Percentiles rank a stretch among this genome's conserved stretches.
Conservation (phyloP, 2,888 invertebrate genomes). For the Elysia crispata region DNA sequence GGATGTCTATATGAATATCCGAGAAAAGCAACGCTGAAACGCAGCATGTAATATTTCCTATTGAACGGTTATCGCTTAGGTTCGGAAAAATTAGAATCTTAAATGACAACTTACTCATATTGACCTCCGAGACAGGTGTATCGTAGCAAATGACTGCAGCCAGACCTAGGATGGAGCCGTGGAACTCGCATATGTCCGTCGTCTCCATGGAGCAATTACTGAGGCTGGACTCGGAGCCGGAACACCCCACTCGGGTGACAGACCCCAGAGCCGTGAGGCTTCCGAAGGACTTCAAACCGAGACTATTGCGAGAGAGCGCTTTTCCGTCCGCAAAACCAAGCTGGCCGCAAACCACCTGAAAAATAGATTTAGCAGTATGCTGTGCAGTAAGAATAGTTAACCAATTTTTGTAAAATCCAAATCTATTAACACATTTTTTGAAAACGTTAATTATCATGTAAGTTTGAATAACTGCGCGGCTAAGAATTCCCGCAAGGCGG, state of each 20-base stretch:
- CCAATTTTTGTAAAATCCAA: no score
- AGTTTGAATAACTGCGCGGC: no score
- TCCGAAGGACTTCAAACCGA: slow-evolving; percentile 36
- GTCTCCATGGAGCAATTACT: slow-evolving; percentile 33
- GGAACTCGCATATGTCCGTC: neutral
- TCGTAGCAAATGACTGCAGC: slow-evolving; percentile 63
- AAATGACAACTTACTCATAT: slow-evolving; percentile 57
- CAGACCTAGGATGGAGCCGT: slow-evolving; percentile 17
- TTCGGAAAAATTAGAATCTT: no score
- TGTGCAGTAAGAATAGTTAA: no score
- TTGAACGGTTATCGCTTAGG: no score
- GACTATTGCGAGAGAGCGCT: slow-evolving; percentile 31
- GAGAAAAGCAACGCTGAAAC: no score
- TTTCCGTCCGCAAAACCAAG: slow-evolving; percentile 54
- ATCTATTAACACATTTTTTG: no score
- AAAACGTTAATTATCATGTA: no score
- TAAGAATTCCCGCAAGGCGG: no score
- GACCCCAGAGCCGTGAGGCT: slow-evolving; percentile 12
- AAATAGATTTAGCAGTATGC: no score
- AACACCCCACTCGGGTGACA: slow-evolving; percentile 50
- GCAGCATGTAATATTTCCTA: no score
- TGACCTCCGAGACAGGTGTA: slow-evolving; percentile 52
- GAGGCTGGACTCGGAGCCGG: slow-evolving; percentile 40
- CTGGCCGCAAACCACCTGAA: slow-evolving; percentile 57
- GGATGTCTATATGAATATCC: no score